Percentiles rank a stretch among this genome's conserved stretches.
Conservation (phyloP, 2,797 vertebrate genomes). For the Rhincodon typus region DNA sequence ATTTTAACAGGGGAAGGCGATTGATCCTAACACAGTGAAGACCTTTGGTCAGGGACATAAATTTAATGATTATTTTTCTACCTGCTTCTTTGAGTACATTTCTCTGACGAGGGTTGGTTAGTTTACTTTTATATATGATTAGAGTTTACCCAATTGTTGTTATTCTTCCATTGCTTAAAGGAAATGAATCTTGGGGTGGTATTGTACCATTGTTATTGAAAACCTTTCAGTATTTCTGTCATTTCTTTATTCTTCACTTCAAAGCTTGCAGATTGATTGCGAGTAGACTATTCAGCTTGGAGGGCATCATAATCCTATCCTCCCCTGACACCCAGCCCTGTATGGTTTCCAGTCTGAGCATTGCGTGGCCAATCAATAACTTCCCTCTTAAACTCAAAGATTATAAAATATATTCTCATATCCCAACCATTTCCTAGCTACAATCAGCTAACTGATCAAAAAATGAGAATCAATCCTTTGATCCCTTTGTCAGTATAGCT, state of each 20-base stretch:
- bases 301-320: background rate
- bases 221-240: background rate
- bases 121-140: background rate
- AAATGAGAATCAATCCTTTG: constrained; percentile 4
- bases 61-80: background rate
- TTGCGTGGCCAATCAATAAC: background rate
- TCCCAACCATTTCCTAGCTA: background rate
- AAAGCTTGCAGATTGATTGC: background rate
- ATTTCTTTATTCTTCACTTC: background rate
- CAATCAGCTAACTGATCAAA: background rate
- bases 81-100: background rate
- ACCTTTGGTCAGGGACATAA: background rate
- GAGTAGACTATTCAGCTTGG: background rate
- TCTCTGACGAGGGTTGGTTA: background rate
- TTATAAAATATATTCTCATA: background rate
- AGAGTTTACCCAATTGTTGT: background rate
- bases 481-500: background rate
- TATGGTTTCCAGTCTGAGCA: too few relatives aligned
- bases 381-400: background rate
- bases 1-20: background rate
- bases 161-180: background rate
- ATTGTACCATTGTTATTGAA: background rate
- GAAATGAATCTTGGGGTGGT: background rate
- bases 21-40: background rate
- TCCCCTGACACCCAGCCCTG: background rate